Conservation (phyloP, 1,140 invertebrate species). For the Ectropis grisescens region DNA sequence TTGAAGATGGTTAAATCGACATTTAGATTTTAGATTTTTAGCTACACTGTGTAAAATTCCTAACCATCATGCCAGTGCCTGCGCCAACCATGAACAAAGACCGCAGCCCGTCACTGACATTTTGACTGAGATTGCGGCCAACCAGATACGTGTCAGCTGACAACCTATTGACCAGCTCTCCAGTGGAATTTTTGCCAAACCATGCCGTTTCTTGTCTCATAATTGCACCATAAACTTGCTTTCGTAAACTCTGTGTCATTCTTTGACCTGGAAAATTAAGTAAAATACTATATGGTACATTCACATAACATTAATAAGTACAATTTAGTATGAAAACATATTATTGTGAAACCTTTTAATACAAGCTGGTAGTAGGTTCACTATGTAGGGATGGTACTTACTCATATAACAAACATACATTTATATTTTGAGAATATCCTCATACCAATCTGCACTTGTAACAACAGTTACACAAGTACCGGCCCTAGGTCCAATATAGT, state of each 20-base stretch:
- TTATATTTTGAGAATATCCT: too few species aligned
- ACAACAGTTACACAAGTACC: too few species aligned
- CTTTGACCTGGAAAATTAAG: constrained; percentile 76
- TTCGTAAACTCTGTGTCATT: constrained; percentile 87
- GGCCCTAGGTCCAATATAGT: too few species aligned
- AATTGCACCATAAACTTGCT: constrained; percentile 87
- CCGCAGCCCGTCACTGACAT: constrained; percentile 94
- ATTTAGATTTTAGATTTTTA: too few species aligned
- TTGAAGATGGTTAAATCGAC: too few species aligned
- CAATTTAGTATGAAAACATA: constrained; percentile 1
- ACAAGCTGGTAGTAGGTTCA: too few species aligned
- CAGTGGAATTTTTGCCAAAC: constrained; percentile 94
- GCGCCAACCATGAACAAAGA: constrained; percentile 87
- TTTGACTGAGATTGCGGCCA: constrained; percentile 91
- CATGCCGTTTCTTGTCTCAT: constrained; percentile 93
- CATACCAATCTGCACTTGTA: too few species aligned
- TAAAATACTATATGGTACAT: background rate
- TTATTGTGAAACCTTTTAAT: background rate
- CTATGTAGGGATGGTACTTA: too few species aligned
- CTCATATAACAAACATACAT: too few species aligned
- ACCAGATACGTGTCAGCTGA: constrained; percentile 92
- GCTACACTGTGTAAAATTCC: too few species aligned
- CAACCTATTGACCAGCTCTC: constrained; percentile 94
- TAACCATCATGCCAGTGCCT: constrained; percentile 96
- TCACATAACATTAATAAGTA: too few species aligned